Conservation (phyloP, 2,113 vertebrate genomes). For the Ailurus styani region DNA sequence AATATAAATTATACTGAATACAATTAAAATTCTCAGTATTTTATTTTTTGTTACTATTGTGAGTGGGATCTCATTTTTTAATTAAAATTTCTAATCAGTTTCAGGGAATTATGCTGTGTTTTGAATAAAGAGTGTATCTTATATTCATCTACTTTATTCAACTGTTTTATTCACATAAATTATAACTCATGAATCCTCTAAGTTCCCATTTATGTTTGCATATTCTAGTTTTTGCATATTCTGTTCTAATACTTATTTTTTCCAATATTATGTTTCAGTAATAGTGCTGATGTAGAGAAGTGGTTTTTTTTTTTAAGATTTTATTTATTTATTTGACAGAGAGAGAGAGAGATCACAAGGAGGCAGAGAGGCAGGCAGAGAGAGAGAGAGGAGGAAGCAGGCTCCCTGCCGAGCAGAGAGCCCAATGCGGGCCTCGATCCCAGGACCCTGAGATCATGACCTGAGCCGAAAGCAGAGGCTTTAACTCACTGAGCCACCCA, state of each 20-base stretch:
- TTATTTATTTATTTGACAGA: too few relatives aligned
- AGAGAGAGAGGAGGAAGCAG: too few relatives aligned
- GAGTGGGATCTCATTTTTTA: background rate
- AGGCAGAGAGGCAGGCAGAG: too few relatives aligned
- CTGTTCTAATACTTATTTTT: background rate
- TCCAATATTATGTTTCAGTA: background rate
- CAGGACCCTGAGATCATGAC: too few relatives aligned
- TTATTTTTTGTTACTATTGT: background rate
- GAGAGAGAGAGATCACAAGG: too few relatives aligned
- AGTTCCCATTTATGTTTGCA: background rate
- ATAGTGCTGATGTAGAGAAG: background rate
- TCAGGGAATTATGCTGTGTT: background rate
- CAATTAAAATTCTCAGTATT: background rate
- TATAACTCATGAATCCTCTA: background rate
- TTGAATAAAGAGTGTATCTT: background rate
- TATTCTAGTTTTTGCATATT: background rate
- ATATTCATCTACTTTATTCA: background rate
- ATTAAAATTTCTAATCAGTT: constrained; percentile 21
- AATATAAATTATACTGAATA: background rate
- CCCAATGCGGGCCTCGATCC: too few relatives aligned
- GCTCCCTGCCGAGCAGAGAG: too few relatives aligned
- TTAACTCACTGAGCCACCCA: too few relatives aligned
- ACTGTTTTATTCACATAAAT: background rate
- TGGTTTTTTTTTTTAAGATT: too few relatives aligned
- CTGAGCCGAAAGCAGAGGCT: too few relatives aligned